Conservation (phyloP, 92 coral and sea anemone species). For the Actinernus sp. region DNA sequence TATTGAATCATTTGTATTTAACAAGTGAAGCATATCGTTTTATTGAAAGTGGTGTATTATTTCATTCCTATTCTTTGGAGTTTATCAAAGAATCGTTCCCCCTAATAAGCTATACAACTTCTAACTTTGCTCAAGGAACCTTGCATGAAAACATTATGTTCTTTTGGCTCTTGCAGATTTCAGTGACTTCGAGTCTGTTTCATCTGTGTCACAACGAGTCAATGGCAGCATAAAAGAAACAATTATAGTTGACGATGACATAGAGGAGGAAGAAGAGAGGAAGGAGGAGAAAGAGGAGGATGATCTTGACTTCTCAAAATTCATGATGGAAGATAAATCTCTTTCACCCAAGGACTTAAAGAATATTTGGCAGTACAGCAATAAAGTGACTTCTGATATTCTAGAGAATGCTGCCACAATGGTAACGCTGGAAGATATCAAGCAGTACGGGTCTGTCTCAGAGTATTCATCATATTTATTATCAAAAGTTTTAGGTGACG, state of each 20-base stretch:
- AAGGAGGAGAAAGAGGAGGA: slow-evolving; percentile 40
- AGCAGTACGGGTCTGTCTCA: slow-evolving; percentile 62
- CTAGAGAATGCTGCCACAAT: slow-evolving; percentile 57
- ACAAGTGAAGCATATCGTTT: too few relatives aligned
- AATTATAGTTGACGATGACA: slow-evolving; percentile 72
- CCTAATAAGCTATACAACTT: too few relatives aligned
- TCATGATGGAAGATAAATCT: slow-evolving; percentile 30
- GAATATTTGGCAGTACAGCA: slow-evolving; percentile 62
- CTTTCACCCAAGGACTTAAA: slow-evolving; percentile 55
- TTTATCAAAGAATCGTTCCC: too few relatives aligned
- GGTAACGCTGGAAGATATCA: slow-evolving; percentile 24
- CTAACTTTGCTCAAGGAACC: too few relatives aligned
- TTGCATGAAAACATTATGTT: not conserved
- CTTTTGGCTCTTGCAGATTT: slow-evolving; percentile 41
- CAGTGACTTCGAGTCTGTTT: slow-evolving; percentile 72
- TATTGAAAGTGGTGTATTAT: too few relatives aligned
- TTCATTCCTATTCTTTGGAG: too few relatives aligned
- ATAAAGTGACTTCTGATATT: slow-evolving; percentile 64
- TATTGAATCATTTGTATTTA: too few relatives aligned
- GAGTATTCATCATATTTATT: slow-evolving; percentile 76
- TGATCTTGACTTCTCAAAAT: slow-evolving; percentile 4
- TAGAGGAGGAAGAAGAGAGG: slow-evolving; percentile 46
- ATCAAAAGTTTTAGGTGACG: slow-evolving; percentile 65
- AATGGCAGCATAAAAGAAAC: slow-evolving; percentile 70
- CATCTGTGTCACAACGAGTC: slow-evolving; percentile 45